These are phyloP conservation scores for Chironex yamaguchii DNA, from an alignment of 30 jellyfish, hydroid and myxozoan species.

Conservation along the genomic window DNA sequence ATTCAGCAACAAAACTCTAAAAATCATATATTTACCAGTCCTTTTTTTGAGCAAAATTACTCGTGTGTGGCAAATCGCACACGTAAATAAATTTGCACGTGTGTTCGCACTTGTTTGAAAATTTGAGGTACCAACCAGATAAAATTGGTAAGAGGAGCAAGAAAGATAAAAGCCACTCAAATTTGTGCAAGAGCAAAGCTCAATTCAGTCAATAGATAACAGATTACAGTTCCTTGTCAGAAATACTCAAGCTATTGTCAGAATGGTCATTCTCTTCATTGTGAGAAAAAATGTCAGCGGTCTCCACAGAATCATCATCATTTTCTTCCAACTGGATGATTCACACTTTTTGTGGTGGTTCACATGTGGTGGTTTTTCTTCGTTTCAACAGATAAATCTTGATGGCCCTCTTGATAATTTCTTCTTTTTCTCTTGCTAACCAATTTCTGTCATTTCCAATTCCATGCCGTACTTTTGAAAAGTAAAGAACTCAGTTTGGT, in stretches of 20 bases:
- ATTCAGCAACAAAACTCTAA: neutral
- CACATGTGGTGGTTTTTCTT: conserved; percentile 17
- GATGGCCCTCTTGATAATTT: no score
- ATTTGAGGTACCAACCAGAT: conserved; percentile 10
- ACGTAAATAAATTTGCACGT: conserved; percentile 19
- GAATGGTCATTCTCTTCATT: conserved; percentile 19
- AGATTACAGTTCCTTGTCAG: neutral
- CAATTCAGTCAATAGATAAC: conserved; percentile 6
- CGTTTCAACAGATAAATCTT: no score
- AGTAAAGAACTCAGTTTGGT: no score
- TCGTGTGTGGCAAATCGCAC: conserved; percentile 48
- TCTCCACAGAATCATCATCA: conserved; percentile 33
- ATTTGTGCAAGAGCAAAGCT: conserved; percentile 45
- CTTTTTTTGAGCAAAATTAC: conserved; percentile 16
- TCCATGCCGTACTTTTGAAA: no score
- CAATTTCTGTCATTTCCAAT: no score
- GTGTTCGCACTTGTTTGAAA: conserved; percentile 31
- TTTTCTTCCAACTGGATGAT: conserved; percentile 22
- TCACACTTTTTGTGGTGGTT: conserved; percentile 23
- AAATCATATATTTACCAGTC: neutral
- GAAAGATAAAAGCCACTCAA: conserved; percentile 29
- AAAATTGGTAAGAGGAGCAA: conserved; percentile 10
- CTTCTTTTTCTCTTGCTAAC: no score
- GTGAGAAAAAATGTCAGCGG: conserved; percentile 16
- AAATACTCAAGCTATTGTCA: neutral